Evolutionary conservation across 2,113 vertebrate species (phyloP), one percentile per base, ranked within the genome.

Genomic region (Crotalus horridus): DNA sequence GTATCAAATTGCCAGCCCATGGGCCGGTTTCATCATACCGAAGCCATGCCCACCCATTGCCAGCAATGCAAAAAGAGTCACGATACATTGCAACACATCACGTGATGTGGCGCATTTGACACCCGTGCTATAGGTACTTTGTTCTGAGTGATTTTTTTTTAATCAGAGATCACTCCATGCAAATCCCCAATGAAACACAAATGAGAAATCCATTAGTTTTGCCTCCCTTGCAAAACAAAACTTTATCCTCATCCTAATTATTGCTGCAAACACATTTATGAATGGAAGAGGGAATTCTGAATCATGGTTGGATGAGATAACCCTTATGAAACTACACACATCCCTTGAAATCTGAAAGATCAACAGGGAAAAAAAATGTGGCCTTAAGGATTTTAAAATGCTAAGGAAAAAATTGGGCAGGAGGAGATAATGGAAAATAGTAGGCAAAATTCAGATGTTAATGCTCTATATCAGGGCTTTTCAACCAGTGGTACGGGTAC

Each of bases 311-410:
- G 21, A 55, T 17, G 1, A 91, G 2, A n/a, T 2, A 43, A 6
- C 0, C 46, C 54, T 17, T 58, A 53, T 86, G 33, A 81, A 81
- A 21, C 33, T 43, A 17, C 74, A 43, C 17, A 81, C 7, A 9
- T 81, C 12, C 39, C 26, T 26, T 29, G 39, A 15, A 91, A 24
- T 85, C 23, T 43, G 53, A 91, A 39, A 55, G 53, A 58, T 39
- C 55, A n/a, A 26, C 54, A 29, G 56, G 39, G 39, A 2, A 9
- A 21, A 26, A 85, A 56, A n/a, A 29, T n/a, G 12, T 21, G 13
- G 54, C 24, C 8, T 91, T 91, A 54, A 91, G 33, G 2, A 58
- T 85, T 91, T 39, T 91, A 58, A 91, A 56, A 58, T 53, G 54
- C 29, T 12, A 58, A 11, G 54, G 74, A 54, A 56, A 39, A 90